Percentiles rank a stretch among this genome's conserved stretches.
phyloP scores from a whole-genome alignment of 1,140 invertebrate species.

The Sarcophaga peregrina region DNA sequence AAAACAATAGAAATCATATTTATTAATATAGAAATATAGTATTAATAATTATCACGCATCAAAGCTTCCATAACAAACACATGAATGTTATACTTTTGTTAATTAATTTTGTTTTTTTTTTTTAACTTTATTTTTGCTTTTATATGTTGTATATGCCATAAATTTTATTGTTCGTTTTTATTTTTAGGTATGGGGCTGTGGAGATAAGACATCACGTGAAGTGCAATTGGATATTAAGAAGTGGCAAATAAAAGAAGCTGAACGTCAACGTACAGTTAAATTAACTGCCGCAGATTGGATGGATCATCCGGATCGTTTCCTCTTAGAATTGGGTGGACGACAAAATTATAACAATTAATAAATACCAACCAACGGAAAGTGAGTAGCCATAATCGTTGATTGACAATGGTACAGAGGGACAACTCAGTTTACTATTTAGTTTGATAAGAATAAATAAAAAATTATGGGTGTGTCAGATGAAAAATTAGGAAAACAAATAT shows the following conservation, averaged over 20 bases:
- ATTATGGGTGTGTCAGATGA: conserved; percentile 18
- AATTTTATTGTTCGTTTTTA: conserved; percentile 12
- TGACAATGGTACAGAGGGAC: background rate
- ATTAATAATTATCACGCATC: conserved; percentile 33
- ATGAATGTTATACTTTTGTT: background rate
- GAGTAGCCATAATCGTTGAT: background rate
- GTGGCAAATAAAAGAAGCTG: conserved; percentile 89
- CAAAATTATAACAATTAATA: conserved; percentile 74
- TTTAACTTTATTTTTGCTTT: background rate
- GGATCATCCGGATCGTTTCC: conserved; percentile 88
- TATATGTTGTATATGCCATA: background rate
- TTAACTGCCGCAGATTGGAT: conserved; percentile 87
- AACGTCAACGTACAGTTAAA: conserved; percentile 83
- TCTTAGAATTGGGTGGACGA: conserved; percentile 85
- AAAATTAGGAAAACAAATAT: background rate
- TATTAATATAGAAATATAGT: background rate
- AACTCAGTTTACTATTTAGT: background rate
- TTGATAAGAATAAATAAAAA: background rate
- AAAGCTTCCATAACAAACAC: conserved; percentile 40
- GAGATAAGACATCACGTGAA: conserved; percentile 78
- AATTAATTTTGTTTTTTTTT: conserved; percentile 18
- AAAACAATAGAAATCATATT: conserved; percentile 12
- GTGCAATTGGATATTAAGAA: conserved; percentile 88
- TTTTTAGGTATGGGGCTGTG: conserved; percentile 84
- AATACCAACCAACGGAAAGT: conserved; percentile 2